A percentile compares a stretch with the other conserved stretches of the same genome.
phyloP scores from a whole-genome alignment of 2,113 vertebrate genomes.

The Sebastes schlegelii region DNA sequence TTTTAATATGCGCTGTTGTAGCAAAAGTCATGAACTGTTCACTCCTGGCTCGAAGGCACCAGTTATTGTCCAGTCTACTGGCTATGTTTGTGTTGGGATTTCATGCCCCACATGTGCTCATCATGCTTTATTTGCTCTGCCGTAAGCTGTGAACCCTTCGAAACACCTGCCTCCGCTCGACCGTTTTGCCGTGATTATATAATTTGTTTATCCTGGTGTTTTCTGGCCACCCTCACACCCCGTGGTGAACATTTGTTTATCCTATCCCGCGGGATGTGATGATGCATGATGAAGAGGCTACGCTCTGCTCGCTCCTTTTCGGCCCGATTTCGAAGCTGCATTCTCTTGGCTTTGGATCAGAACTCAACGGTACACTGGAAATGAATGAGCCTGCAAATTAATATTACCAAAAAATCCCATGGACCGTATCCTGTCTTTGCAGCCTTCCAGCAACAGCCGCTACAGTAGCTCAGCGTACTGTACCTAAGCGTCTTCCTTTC shows the following conservation, averaged over 20 bases:
- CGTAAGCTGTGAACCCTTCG: not conserved
- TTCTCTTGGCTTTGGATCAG: not conserved
- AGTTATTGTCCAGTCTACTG: not conserved
- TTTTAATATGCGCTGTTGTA: not conserved
- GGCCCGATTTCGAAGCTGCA: not conserved
- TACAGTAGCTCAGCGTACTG: constrained; percentile 4
- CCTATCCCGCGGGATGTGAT: constrained; percentile 2
- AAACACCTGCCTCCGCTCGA: constrained; percentile 34
- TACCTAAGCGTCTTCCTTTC: not conserved
- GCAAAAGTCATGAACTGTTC: not conserved
- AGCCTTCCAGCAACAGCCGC: constrained; percentile 17
- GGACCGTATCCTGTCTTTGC: not conserved
- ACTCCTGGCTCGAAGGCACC: constrained; percentile 1
- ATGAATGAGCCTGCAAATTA: constrained; percentile 14
- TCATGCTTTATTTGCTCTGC: constrained; percentile 49
- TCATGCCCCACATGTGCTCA: constrained; percentile 50
- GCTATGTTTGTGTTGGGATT: constrained; percentile 42
- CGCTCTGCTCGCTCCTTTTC: not conserved
- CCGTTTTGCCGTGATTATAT: not conserved
- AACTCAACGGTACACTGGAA: not conserved
- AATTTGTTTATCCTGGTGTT: constrained; percentile 19
- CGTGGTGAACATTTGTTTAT: constrained; percentile 11
- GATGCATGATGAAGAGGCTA: constrained; percentile 17
- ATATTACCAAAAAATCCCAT: not conserved
- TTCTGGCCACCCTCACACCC: constrained; percentile 3